Conservation (phyloP, 2,797 vertebrate genomes). For the Megaceryle alcyon region DNA sequence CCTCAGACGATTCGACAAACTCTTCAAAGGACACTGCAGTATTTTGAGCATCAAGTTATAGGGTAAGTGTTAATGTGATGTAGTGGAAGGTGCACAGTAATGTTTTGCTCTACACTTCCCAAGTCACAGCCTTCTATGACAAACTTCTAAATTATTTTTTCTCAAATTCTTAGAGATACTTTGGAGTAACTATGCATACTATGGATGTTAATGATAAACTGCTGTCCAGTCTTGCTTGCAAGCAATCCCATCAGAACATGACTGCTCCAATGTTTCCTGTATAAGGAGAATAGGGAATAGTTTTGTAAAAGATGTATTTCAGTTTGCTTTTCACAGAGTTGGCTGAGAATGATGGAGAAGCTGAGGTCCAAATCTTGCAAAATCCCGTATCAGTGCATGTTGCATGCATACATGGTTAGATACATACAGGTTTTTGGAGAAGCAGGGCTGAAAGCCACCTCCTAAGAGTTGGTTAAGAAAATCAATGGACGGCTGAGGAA, state of each 20-base stretch:
- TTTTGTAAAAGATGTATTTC: background rate
- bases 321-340: background rate
- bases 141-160: background rate
- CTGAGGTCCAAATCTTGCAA: background rate
- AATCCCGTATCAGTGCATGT: background rate
- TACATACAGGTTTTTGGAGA: background rate
- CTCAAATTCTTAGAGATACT: background rate
- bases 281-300: background rate
- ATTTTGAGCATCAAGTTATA: conserved; percentile 91
- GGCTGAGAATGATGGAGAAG: background rate
- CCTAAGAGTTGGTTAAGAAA: background rate
- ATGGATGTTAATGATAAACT: background rate
- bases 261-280: background rate
- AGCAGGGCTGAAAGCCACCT: background rate
- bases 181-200: background rate
- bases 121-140: background rate
- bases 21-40: conserved; percentile 91
- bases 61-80: conserved; percentile 82
- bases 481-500: background rate
- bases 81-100: background rate
- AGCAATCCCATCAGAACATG: fast-evolving
- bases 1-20: conserved; percentile 93
- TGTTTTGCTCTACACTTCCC: background rate
- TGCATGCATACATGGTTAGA: background rate
- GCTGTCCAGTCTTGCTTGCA: background rate